Base-by-base conservation (phyloP, 2,888 invertebrate species). In the Punctoribates punctum region DNA sequence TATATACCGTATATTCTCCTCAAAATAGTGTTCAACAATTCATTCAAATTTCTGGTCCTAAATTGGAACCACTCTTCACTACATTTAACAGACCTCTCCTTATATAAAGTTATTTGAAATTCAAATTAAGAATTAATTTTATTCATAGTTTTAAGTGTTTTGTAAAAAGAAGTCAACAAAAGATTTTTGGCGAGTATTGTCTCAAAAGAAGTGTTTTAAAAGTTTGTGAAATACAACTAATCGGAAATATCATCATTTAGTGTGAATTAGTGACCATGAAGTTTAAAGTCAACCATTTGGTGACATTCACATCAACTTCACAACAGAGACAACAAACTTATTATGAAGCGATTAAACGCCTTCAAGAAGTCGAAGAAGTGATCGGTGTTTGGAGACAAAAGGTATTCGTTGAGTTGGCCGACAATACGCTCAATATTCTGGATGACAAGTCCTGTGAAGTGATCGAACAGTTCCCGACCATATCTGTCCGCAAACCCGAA, bases 301-400 rank as follows among this genome's bases (percentile, higher is more conserved):
- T 65, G 20, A 65, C 65, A n/a, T 65, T 65, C n/a, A 65, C 65
- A 3, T 65, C 65, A 15, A 34, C 65, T n/a, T 65, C 65, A 65
- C 65, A 29, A 38, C 65, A 65, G 38, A 25, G 27, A 34, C 65
- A 65, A n/a, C 65, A 65, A 27, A 65, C 65, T 38, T 65, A 65
- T 20, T 38, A n/a, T n/a, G 65, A 65, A 38, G 65, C 34, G 6
- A 65, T 65, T 38, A 29, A 34, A 34, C 34, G 65, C 1, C 65
- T 65, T 8, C 65, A 65, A 65, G 65, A 65, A 65, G 65, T 65
- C 34, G 65, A 65, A n/a, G 65, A 65, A 65, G 65, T 65, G 1
- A 65, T 65, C n/a, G 65, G 65, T 3, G 65, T 65, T 65, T 65
- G 65, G 65, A 34, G 65, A n/a, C 65, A 65, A n/a, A 65, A 65